These are phyloP conservation scores for Nymphalis io DNA, from an alignment of 1,140 invertebrate species.

Conservation along the genomic window DNA sequence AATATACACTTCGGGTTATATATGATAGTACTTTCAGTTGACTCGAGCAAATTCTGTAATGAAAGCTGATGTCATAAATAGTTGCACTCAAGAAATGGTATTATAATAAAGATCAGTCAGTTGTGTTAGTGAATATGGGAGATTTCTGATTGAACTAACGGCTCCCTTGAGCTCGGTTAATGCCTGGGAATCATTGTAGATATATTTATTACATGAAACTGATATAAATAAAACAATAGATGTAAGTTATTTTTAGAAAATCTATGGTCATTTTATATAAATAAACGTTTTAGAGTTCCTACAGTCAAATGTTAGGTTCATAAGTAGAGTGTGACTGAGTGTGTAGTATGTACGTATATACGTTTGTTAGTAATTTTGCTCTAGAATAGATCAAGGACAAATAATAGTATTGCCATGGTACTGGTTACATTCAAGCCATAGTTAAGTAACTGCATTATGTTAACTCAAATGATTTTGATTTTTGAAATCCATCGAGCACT, in stretches of 20 bases:
- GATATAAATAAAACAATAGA: background rate
- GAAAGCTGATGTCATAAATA: background rate
- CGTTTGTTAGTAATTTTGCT: no score
- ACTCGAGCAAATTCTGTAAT: background rate
- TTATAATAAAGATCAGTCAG: background rate
- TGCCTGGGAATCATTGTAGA: background rate
- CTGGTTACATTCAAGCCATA: no score
- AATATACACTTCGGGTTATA: background rate
- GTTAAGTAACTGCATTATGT: no score
- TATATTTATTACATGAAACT: background rate
- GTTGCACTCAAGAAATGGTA: background rate
- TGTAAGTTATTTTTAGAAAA: background rate
- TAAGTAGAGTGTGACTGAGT: no score
- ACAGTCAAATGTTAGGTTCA: no score
- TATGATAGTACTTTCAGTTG: background rate
- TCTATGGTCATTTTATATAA: no score
- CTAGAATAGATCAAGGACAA: no score
- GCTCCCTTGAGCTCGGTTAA: constrained; percentile 5
- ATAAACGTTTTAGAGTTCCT: no score
- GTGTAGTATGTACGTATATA: no score
- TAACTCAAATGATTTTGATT: no score
- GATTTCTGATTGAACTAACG: constrained; percentile 25
- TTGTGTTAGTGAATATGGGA: background rate
- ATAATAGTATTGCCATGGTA: no score
- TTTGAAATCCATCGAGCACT: no score